Evolutionary conservation across 1,140 invertebrate species (phyloP).

Genomic region (Nasonia longicornis): DNA sequence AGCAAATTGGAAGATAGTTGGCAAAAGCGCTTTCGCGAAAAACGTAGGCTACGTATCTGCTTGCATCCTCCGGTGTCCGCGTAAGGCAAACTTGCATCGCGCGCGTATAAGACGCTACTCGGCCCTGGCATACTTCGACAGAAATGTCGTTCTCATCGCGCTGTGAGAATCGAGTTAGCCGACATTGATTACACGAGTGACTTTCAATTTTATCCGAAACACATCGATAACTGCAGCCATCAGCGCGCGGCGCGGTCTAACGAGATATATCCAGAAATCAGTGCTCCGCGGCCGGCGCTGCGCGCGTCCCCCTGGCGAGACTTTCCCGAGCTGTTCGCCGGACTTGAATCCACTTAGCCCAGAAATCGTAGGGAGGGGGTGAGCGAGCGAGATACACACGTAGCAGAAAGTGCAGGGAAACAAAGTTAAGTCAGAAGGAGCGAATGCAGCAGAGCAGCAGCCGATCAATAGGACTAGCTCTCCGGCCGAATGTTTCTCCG

Average conservation of each 20-base stretch:
- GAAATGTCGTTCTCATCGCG: background rate
- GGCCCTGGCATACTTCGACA: background rate
- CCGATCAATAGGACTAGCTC: slow-evolving; percentile 67
- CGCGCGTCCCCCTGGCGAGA: background rate
- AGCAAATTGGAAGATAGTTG: slow-evolving; percentile 10
- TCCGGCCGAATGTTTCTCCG: slow-evolving; percentile 59
- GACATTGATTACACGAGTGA: slow-evolving; percentile 41
- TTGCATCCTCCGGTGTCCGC: background rate
- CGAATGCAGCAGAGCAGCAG: slow-evolving; percentile 36
- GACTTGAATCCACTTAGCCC: slow-evolving; percentile 64
- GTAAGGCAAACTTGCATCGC: background rate
- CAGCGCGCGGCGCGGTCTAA: slow-evolving; percentile 10
- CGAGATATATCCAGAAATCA: slow-evolving; percentile 34
- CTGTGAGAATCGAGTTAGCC: slow-evolving; percentile 35
- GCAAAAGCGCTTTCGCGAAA: background rate
- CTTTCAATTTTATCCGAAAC: slow-evolving; percentile 34
- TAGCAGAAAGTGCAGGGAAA: slow-evolving; percentile 55
- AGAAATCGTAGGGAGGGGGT: slow-evolving; percentile 50
- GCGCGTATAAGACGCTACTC: background rate
- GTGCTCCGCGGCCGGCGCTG: background rate
- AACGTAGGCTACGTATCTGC: background rate
- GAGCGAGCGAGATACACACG: background rate
- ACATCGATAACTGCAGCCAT: slow-evolving; percentile 36
- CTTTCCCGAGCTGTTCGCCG: slow-evolving; percentile 50
- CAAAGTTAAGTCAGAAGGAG: slow-evolving; percentile 65